Evolutionary conservation across 2,888 invertebrate genomes (phyloP).

Genomic region (Seladonia tumulorum): DNA sequence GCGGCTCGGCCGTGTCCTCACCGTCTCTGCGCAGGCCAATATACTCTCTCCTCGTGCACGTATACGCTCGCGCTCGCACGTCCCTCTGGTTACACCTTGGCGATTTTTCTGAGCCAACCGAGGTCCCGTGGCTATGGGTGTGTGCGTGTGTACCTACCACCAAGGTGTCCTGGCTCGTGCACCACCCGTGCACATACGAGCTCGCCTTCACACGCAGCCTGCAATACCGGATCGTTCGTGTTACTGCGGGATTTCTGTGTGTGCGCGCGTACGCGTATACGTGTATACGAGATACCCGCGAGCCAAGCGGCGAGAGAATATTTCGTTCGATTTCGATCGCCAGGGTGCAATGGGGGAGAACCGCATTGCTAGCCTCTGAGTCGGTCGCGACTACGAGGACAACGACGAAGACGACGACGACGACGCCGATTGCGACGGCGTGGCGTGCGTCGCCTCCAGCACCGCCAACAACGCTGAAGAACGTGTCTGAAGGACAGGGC

Average conservation of each 20-base stretch:
- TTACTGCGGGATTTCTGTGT: neutral
- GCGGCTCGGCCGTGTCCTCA: slow-evolving; percentile 32
- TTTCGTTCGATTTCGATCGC: slow-evolving; percentile 78
- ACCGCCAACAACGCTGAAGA: too few species aligned
- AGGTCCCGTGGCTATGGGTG: slow-evolving; percentile 12
- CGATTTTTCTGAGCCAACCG: slow-evolving; percentile 38
- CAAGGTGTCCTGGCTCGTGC: too few species aligned
- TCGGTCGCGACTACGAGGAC: slow-evolving; percentile 63
- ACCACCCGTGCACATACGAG: neutral
- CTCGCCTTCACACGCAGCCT: neutral
- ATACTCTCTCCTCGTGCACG: slow-evolving; percentile 9
- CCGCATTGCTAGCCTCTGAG: slow-evolving; percentile 81
- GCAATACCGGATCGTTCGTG: slow-evolving; percentile 34
- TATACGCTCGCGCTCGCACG: slow-evolving; percentile 6
- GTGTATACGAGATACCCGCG: slow-evolving; percentile 30
- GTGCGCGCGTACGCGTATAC: slow-evolving; percentile 5
- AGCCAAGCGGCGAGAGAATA: slow-evolving; percentile 53
- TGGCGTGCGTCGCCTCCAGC: too few species aligned
- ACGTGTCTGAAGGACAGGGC: slow-evolving; percentile 54
- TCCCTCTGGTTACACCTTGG: slow-evolving; percentile 32
- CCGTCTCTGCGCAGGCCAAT: slow-evolving; percentile 29
- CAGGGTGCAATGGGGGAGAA: slow-evolving; percentile 71
- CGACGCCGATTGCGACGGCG: slow-evolving; percentile 28
- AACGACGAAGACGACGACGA: slow-evolving; percentile 40
- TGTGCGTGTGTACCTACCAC: neutral